Conservation (phyloP, 2,888 invertebrate species). For the Coecobrya sp. region DNA sequence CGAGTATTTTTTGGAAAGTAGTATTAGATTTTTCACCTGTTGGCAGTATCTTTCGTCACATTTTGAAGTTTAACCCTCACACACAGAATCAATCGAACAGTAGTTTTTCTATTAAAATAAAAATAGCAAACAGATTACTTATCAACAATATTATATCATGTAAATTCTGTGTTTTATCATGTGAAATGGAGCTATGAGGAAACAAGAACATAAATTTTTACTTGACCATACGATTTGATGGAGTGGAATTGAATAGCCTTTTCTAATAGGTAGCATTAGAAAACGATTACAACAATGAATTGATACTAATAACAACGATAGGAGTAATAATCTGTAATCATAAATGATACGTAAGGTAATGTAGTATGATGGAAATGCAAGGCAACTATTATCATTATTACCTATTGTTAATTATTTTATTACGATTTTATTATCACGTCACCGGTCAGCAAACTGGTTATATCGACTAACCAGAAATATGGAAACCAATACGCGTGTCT, state of each 20-base stretch:
- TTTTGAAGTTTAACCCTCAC: not conserved
- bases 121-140: not conserved
- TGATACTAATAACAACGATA: not conserved
- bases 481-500: too few relatives aligned
- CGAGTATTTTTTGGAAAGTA: not conserved
- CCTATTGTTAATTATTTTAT: too few relatives aligned
- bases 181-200: too few relatives aligned
- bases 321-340: too few relatives aligned
- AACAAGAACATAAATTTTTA: not conserved
- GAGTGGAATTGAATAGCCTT: not conserved
- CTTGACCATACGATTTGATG: too few relatives aligned
- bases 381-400: too few relatives aligned
- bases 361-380: too few relatives aligned
- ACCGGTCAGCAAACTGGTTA: too few relatives aligned
- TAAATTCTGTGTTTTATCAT: not conserved
- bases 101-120: not conserved
- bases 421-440: too few relatives aligned
- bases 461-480: too few relatives aligned
- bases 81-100: not conserved
- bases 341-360: too few relatives aligned
- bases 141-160: not conserved
- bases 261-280: too few relatives aligned
- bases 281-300: not conserved
- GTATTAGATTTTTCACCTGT: conserved; percentile 9
- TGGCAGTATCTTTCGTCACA: not conserved